Percentiles rank a stretch among this genome's conserved stretches.
Evolutionary conservation across 2,888 invertebrate genomes (phyloP).

Genomic region (Volucella zonaria): DNA sequence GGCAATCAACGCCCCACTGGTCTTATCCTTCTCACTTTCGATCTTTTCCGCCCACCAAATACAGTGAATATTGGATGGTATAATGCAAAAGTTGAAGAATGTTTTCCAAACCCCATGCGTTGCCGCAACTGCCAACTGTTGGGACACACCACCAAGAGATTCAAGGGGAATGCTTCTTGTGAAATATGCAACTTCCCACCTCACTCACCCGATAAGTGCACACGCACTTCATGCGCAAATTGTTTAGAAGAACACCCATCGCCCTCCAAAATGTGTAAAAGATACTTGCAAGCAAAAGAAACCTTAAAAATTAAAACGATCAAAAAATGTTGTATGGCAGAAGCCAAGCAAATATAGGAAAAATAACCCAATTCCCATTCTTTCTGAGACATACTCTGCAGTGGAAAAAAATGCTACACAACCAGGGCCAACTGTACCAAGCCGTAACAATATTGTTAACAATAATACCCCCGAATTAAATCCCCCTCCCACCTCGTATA

Average conservation of each 20-base stretch:
- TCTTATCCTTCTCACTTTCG: conserved; percentile 13
- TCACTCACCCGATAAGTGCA: neutral
- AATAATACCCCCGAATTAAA: too few relatives aligned
- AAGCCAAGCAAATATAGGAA: neutral
- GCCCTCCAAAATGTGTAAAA: neutral
- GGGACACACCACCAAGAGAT: neutral
- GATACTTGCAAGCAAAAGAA: too few relatives aligned
- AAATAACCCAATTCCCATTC: neutral
- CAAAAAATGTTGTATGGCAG: too few relatives aligned
- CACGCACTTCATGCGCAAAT: too few relatives aligned
- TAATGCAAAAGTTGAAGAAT: conserved; percentile 4
- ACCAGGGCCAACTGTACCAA: neutral
- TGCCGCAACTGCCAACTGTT: too few relatives aligned
- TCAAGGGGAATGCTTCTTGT: neutral
- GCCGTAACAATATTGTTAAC: neutral
- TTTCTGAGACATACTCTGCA: neutral
- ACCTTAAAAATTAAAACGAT: too few relatives aligned
- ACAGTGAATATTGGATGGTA: conserved; percentile 10
- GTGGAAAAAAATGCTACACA: neutral
- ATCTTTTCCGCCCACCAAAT: conserved; percentile 3
- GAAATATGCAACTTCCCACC: neutral
- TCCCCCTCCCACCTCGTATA: too few relatives aligned
- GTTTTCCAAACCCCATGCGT: neutral
- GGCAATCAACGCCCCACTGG: conserved; percentile 4
- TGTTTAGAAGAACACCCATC: neutral